phyloP scores from a whole-genome alignment of 1,140 invertebrate genomes.

The Atta texana region DNA sequence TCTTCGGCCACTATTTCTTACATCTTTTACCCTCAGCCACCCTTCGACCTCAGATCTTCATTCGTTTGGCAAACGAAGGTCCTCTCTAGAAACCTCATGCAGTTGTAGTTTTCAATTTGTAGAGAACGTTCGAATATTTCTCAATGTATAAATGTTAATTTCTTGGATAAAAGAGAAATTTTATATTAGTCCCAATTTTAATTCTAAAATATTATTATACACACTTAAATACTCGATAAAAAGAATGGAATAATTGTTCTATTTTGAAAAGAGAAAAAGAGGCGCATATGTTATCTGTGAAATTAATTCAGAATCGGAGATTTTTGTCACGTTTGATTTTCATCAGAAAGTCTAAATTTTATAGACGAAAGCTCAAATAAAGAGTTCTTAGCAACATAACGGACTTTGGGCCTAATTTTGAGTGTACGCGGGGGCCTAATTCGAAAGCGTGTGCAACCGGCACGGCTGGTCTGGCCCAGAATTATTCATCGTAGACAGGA shows the following conservation, averaged over 20 bases:
- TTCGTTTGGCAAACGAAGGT: background rate
- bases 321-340: background rate
- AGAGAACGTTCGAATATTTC: background rate
- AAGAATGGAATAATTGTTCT: background rate
- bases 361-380: background rate
- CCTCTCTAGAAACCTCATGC: background rate
- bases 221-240: background rate
- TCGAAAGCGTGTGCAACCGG: slow-evolving; percentile 43
- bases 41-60: background rate
- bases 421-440: slow-evolving; percentile 30
- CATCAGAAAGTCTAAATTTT: background rate
- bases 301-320: background rate
- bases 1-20: background rate
- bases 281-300: background rate
- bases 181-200: background rate
- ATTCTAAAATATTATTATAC: background rate
- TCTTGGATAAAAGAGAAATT: background rate
- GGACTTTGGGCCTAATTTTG: slow-evolving; percentile 29
- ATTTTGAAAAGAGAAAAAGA: background rate
- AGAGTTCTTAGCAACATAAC: background rate
- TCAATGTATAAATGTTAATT: background rate
- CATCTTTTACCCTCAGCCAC: background rate
- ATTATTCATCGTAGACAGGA: slow-evolving; percentile 78
- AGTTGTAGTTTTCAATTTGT: background rate
- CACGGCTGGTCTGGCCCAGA: slow-evolving; percentile 44